phyloP scores from a whole-genome alignment of 2,113 vertebrate genomes.

The Periophthalmodon schlosseri region DNA sequence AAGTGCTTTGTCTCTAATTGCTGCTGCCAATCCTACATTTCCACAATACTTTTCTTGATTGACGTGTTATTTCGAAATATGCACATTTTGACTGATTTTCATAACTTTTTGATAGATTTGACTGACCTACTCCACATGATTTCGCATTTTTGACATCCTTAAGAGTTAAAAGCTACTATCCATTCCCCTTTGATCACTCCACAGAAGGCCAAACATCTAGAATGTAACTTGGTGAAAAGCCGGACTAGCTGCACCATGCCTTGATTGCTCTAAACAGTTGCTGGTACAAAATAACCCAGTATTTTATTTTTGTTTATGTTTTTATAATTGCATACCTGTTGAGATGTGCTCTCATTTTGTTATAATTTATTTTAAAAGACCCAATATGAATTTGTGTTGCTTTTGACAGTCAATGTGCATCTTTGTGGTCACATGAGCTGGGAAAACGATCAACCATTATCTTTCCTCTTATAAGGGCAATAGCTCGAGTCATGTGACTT shows the following conservation, averaged over 20 bases:
- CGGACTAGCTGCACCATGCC: neutral
- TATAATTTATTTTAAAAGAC: no score
- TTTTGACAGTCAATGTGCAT: no score
- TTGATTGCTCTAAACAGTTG: neutral
- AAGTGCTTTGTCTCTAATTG: neutral
- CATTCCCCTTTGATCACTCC: slow-evolving; percentile 4
- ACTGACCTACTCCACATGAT: neutral
- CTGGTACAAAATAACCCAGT: neutral
- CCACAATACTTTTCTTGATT: neutral
- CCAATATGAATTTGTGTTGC: no score
- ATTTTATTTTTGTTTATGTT: neutral
- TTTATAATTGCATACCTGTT: slow-evolving; percentile 5
- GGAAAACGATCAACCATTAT: no score
- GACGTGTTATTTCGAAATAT: neutral
- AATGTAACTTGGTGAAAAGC: neutral
- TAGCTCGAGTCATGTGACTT: no score
- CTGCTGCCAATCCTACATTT: neutral
- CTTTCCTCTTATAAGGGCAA: no score
- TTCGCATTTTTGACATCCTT: slow-evolving; percentile 1
- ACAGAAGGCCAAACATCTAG: neutral
- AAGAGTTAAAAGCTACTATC: slow-evolving; percentile 23
- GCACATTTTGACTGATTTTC: no score
- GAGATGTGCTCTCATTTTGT: no score
- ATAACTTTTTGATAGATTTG: neutral
- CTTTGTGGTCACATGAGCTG: no score